Conservation (phyloP, 1,140 invertebrate species). For the Neodiprion fabricii region DNA sequence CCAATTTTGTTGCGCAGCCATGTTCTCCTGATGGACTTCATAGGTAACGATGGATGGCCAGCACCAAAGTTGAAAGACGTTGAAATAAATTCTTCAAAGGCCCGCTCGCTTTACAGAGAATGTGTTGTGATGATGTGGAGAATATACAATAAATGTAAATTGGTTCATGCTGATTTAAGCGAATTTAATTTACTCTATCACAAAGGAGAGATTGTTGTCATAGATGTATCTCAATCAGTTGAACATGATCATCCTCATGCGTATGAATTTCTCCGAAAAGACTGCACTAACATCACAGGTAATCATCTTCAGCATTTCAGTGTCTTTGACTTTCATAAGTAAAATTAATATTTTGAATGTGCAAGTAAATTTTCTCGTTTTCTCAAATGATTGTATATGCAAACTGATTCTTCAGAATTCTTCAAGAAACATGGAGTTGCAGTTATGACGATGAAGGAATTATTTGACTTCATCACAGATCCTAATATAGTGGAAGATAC, state of each 20-base stretch:
- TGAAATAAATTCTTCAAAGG: conserved; percentile 71
- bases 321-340: neutral
- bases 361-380: conserved; percentile 13
- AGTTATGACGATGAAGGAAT: conserved; percentile 87
- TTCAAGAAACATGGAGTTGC: conserved; percentile 90
- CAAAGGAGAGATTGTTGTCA: conserved; percentile 84
- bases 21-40: conserved; percentile 94
- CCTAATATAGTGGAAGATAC: conserved; percentile 82
- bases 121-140: conserved; percentile 90
- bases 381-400: neutral
- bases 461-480: conserved; percentile 98
- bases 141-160: conserved; percentile 89
- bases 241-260: conserved; percentile 98
- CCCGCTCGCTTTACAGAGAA: conserved; percentile 84
- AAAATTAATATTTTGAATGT: conserved; percentile 7
- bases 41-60: conserved; percentile 90
- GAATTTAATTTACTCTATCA: conserved; percentile 95
- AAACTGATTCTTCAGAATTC: conserved; percentile 72
- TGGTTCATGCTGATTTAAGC: conserved; percentile 97
- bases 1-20: conserved; percentile 88
- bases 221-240: conserved; percentile 98
- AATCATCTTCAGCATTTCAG: conserved; percentile 25
- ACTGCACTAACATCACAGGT: conserved; percentile 91
- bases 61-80: conserved; percentile 87
- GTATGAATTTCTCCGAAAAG: conserved; percentile 92